These are phyloP conservation scores for Cariama cristata DNA, from an alignment of 2,113 vertebrate species.

Conservation along the genomic window DNA sequence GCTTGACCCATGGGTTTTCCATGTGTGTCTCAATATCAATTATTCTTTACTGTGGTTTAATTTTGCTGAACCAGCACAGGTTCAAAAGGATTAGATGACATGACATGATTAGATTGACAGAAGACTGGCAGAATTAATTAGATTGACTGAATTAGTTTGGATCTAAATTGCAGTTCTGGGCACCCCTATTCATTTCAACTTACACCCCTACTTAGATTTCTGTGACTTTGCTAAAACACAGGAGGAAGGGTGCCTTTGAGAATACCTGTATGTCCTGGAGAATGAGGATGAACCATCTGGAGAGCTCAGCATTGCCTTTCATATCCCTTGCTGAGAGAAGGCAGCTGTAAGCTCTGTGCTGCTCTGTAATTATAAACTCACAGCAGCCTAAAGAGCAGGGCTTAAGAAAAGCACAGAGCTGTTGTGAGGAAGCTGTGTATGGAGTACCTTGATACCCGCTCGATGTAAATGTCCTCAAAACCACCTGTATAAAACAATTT, in stretches of 20 bases:
- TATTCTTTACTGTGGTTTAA: neutral
- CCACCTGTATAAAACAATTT: neutral
- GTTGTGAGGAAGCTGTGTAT: neutral
- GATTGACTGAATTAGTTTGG: neutral
- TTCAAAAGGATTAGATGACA: neutral
- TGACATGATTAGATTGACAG: neutral
- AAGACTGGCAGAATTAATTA: conserved; percentile 34
- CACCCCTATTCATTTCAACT: neutral
- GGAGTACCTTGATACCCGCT: neutral
- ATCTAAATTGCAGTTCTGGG: neutral
- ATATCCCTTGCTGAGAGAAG: neutral
- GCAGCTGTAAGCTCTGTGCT: neutral
- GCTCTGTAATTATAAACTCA: neutral
- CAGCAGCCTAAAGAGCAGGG: neutral
- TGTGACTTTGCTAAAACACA: neutral
- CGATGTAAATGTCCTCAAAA: neutral
- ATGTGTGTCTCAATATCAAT: neutral
- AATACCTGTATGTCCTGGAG: neutral
- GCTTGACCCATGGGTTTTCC: neutral
- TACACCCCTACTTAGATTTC: neutral
- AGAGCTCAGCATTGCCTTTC: neutral
- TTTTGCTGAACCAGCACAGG: neutral
- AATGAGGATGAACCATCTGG: neutral
- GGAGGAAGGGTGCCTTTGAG: neutral
- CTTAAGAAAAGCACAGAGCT: neutral